Conservation (phyloP, 2,888 invertebrate genomes). For the Periphyllus acericola region DNA sequence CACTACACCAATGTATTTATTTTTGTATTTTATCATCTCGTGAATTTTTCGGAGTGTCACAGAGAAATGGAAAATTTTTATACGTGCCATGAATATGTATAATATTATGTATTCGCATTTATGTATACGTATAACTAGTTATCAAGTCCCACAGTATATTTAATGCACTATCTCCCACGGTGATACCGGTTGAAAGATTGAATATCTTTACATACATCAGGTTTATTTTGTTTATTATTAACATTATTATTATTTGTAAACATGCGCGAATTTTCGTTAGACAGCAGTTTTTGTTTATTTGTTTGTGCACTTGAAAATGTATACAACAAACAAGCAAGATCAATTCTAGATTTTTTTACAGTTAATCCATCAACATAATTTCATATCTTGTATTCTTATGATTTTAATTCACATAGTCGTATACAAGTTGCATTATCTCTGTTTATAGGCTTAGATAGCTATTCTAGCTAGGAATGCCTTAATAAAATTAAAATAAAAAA, state of each 20-base stretch:
- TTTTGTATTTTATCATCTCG: neutral
- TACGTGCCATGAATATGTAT: neutral
- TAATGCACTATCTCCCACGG: neutral
- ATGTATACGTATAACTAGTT: neutral
- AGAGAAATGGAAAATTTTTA: neutral
- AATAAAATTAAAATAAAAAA: too few species aligned
- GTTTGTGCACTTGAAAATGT: too few species aligned
- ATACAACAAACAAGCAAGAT: too few species aligned
- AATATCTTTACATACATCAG: neutral
- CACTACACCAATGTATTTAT: too few species aligned
- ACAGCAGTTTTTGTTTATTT: neutral
- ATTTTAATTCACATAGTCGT: too few species aligned
- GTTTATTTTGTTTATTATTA: neutral
- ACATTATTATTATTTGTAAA: neutral
- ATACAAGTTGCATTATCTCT: too few species aligned
- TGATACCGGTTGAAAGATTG: conserved; percentile 10
- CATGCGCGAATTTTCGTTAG: neutral
- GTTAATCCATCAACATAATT: too few species aligned
- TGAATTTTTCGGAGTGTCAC: neutral
- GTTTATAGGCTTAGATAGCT: too few species aligned
- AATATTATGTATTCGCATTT: neutral
- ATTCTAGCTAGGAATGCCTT: too few species aligned
- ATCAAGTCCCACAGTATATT: neutral
- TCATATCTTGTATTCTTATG: too few species aligned
- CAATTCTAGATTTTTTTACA: too few species aligned